phyloP scores from a whole-genome alignment of 2,113 vertebrate species.

The Phrynosoma blainvillii region DNA sequence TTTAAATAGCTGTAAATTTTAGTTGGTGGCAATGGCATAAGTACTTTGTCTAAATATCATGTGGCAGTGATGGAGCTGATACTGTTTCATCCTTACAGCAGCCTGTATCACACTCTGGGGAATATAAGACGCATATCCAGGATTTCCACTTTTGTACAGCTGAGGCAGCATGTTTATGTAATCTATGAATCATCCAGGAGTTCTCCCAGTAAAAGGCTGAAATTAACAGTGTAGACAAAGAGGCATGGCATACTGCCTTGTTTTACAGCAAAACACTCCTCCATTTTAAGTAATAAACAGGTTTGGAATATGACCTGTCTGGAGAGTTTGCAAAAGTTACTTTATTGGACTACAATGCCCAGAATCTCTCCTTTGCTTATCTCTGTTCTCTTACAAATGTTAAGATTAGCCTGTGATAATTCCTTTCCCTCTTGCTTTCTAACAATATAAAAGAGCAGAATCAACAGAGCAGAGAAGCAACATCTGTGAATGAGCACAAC shows the following conservation, averaged over 20 bases:
- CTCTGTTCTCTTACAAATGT: neutral
- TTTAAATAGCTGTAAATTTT: neutral
- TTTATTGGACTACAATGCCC: too few species aligned
- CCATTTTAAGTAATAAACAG: neutral
- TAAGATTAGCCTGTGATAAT: neutral
- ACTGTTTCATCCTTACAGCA: slow-evolving; percentile 37
- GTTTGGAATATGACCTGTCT: neutral
- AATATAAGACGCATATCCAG: neutral
- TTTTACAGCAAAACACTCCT: neutral
- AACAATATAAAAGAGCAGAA: neutral
- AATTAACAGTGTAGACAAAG: neutral
- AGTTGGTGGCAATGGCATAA: neutral
- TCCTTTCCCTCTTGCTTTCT: neutral
- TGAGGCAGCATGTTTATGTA: neutral
- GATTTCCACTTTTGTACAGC: accelerated
- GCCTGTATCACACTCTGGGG: neutral
- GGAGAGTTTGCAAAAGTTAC: too few species aligned
- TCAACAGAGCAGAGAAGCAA: slow-evolving; percentile 6
- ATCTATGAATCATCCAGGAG: neutral
- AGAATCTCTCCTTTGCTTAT: neutral
- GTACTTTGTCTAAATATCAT: neutral
- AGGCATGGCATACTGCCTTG: neutral
- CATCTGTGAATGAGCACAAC: slow-evolving; percentile 22
- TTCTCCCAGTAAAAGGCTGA: neutral
- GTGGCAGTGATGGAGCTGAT: neutral